Percentiles rank a stretch among this genome's conserved stretches.
Evolutionary conservation across 23 tunicate species (phyloP).

Genomic region (Clavelina lepadiformis): DNA sequence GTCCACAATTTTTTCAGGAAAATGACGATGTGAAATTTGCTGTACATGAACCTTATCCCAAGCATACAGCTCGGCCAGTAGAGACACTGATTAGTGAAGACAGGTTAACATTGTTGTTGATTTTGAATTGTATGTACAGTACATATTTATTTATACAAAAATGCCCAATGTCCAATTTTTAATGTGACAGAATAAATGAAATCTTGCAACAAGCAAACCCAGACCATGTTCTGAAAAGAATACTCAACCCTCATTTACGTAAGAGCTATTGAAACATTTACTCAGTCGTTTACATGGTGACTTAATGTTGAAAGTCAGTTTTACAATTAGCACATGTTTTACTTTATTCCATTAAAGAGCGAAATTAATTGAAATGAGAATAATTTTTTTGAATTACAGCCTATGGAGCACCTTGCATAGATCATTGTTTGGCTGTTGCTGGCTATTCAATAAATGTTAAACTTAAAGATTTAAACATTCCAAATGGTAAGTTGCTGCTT

Average conservation of each 20-base stretch:
- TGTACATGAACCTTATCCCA: constrained; percentile 88
- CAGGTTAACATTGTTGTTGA: constrained; percentile 7
- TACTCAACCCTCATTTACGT: constrained; percentile 67
- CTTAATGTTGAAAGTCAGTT: background rate
- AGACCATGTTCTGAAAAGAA: constrained; percentile 50
- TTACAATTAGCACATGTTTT: background rate
- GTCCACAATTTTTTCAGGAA: constrained; percentile 36
- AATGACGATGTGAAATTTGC: constrained; percentile 78
- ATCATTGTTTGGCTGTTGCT: constrained; percentile 54
- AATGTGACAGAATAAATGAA: constrained; percentile 55
- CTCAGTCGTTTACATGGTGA: background rate
- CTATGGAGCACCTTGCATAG: constrained; percentile 78
- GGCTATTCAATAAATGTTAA: constrained; percentile 59
- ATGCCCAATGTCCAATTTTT: background rate
- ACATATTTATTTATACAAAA: background rate
- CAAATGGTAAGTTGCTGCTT: constrained; percentile 47
- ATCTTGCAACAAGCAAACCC: constrained; percentile 43
- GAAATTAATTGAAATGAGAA: background rate
- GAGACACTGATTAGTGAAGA: constrained; percentile 31
- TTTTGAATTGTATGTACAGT: background rate
- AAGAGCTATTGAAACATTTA: constrained; percentile 2
- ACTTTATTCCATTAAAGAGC: background rate
- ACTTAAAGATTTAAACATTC: constrained; percentile 36
- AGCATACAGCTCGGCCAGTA: constrained; percentile 42
- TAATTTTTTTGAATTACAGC: constrained; percentile 25